Evolutionary conservation across 2,888 invertebrate genomes (phyloP), one percentile per base, ranked within the genome.

Genomic region (Adineta ricciae): DNA sequence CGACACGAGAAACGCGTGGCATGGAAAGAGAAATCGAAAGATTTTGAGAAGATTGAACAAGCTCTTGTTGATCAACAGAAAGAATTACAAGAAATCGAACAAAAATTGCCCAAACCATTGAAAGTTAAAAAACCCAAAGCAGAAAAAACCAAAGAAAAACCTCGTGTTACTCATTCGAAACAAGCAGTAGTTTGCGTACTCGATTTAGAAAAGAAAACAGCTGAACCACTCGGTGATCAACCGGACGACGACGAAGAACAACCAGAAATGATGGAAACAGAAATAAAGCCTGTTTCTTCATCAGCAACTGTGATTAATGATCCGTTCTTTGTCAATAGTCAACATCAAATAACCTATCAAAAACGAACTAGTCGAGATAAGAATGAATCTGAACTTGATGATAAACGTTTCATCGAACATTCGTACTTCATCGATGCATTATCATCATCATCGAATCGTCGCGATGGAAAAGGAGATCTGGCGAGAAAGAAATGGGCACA

Each of bases 271-370:
- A 41, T 78, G n/a, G 78, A 38, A 11, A 78, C 19, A 24, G 78
- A 78, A n/a, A 2, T 5, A 24, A 64, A 64, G 11, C 4, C 64
- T 11, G 14, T 19, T 64, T 32, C 64, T 32, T 16, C 56, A 27
- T 54, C 64, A 64, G 41, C 38, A 41, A 8, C 21, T 36, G 24
- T n/a, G 24, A 41, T 78, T n/a, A 41, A 41, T 78, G 78, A 78
- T 78, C 78, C 78, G 41, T 78, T 78, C 19, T 78, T 78, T 78
- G 2, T 78, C 4, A 38, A 78, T 41, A 41, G 78, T 41, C 38
- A 38, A 78, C 78, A 78, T 78, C 38, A 78, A 78, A 78, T 78
- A 78, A 41, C 78, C 2, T 78, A 78, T 78, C 78, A 78, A n/a
- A 78, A 78, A 78, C 2, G 41, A 78, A 78, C 78, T 11, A 78